Conservation (phyloP, 2,113 vertebrate genomes). For the Thunnus maccoyii region DNA sequence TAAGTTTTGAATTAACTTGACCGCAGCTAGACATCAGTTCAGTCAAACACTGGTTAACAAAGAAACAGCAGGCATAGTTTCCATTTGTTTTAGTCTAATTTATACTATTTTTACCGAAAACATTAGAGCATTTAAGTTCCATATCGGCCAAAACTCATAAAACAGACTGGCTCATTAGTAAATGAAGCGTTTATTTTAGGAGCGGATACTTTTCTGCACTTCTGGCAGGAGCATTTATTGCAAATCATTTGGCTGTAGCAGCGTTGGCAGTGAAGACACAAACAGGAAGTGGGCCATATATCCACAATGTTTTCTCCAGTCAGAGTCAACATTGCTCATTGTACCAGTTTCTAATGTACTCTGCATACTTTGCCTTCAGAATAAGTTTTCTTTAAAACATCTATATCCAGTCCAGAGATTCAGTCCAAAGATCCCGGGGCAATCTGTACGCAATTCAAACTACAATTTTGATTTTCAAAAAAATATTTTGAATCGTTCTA, state of each 20-base stretch:
- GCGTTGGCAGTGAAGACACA: slow-evolving; percentile 17
- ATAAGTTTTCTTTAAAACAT: not conserved
- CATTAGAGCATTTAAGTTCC: slow-evolving; percentile 17
- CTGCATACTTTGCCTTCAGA: slow-evolving; percentile 19
- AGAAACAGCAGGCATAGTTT: slow-evolving; percentile 20
- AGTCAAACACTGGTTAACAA: not conserved
- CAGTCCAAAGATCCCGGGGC: slow-evolving; percentile 27
- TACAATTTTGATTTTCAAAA: not conserved
- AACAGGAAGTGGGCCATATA: slow-evolving; percentile 22
- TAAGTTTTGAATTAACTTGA: not conserved
- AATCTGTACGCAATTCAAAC: slow-evolving; percentile 11
- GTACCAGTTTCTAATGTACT: slow-evolving; percentile 45
- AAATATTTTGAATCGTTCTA: not conserved
- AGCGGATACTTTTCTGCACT: slow-evolving; percentile 16
- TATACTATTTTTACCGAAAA: slow-evolving; percentile 19
- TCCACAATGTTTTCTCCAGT: slow-evolving; percentile 7
- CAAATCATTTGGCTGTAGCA: not conserved
- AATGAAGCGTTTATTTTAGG: slow-evolving; percentile 18
- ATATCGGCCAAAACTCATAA: slow-evolving; percentile 35
- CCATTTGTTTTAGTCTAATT: slow-evolving; percentile 30
- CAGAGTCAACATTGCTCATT: slow-evolving; percentile 8
- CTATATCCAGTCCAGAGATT: slow-evolving; percentile 16
- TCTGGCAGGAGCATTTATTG: slow-evolving; percentile 27
- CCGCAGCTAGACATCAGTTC: not conserved
- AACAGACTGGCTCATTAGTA: slow-evolving; percentile 41